These are phyloP conservation scores for Gerris lacustris DNA, from an alignment of 2,888 invertebrate species.

Conservation along the genomic window DNA sequence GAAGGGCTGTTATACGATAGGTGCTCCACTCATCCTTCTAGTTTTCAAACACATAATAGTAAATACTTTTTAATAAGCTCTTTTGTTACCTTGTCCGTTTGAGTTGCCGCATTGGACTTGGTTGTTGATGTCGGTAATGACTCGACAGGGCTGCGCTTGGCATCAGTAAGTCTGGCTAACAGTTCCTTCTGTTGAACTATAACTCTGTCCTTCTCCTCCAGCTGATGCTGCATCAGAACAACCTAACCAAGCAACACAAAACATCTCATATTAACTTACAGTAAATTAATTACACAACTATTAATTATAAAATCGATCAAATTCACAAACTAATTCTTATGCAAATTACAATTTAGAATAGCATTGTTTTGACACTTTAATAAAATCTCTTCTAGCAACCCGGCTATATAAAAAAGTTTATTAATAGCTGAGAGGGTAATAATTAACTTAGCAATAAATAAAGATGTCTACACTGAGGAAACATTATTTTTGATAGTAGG, in stretches of 20 bases:
- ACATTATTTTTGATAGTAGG: no score
- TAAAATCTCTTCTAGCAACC: no score
- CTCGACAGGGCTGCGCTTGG: constrained; percentile 16
- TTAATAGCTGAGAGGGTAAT: no score
- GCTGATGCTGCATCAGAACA: constrained; percentile 50
- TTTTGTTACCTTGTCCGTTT: constrained; percentile 63
- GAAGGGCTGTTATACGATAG: no score
- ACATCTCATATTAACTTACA: not conserved
- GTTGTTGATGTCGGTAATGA: constrained; percentile 34
- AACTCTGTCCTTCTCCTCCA: constrained; percentile 73
- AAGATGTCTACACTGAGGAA: no score
- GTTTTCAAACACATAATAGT: no score
- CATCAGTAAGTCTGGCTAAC: constrained; percentile 49
- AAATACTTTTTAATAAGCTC: no score
- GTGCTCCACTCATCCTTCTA: no score
- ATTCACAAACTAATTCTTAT: not conserved
- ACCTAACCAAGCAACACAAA: constrained; percentile 27
- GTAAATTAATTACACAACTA: not conserved
- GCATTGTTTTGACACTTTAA: no score
- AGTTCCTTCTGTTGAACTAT: constrained; percentile 68
- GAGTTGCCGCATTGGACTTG: constrained; percentile 69
- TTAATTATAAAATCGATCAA: constrained; percentile 19
- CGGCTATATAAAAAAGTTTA: no score
- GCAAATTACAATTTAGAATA: no score
- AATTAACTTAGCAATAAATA: no score